phyloP scores from a whole-genome alignment of 2,888 invertebrate genomes.

The Diplazon laetatorius region DNA sequence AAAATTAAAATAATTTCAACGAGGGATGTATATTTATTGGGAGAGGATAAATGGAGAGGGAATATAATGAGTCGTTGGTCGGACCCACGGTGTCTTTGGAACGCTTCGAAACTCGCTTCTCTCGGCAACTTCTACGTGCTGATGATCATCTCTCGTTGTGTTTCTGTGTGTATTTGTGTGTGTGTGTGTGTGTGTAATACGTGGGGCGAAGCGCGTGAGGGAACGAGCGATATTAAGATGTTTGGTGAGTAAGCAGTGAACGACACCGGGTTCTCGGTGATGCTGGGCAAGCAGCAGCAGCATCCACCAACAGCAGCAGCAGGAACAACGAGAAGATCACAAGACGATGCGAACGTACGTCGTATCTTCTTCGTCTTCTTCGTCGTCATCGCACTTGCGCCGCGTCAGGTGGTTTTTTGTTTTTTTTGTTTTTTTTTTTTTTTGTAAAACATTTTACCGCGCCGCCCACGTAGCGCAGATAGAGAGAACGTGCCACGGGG shows the following conservation, averaged over 20 bases:
- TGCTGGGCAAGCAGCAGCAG: slow-evolving; percentile 51
- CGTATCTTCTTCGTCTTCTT: slow-evolving; percentile 38
- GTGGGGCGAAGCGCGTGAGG: slow-evolving; percentile 11
- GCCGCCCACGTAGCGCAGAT: slow-evolving; percentile 69
- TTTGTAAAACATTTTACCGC: slow-evolving; percentile 58
- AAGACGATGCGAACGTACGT: slow-evolving; percentile 43
- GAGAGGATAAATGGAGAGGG: slow-evolving; percentile 13
- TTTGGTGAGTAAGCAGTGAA: slow-evolving; percentile 74
- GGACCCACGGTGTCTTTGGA: background rate
- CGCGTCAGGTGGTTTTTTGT: slow-evolving; percentile 74
- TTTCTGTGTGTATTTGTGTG: background rate
- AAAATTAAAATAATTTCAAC: background rate
- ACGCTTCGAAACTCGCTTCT: slow-evolving; percentile 16
- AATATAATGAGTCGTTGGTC: slow-evolving; percentile 40
- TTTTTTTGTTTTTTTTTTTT: no score
- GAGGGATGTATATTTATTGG: slow-evolving; percentile 15
- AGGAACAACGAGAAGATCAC: slow-evolving; percentile 39
- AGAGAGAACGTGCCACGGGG: slow-evolving; percentile 31
- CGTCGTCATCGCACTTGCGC: slow-evolving; percentile 65
- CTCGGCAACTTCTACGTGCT: slow-evolving; percentile 20
- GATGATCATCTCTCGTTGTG: slow-evolving; percentile 19
- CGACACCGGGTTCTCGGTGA: slow-evolving; percentile 66
- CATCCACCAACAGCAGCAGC: no score
- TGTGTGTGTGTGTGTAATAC: slow-evolving; percentile 8
- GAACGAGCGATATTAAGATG: slow-evolving; percentile 73